Evolutionary conservation across 2,888 invertebrate species (phyloP).

Genomic region (Netelia melanura): DNA sequence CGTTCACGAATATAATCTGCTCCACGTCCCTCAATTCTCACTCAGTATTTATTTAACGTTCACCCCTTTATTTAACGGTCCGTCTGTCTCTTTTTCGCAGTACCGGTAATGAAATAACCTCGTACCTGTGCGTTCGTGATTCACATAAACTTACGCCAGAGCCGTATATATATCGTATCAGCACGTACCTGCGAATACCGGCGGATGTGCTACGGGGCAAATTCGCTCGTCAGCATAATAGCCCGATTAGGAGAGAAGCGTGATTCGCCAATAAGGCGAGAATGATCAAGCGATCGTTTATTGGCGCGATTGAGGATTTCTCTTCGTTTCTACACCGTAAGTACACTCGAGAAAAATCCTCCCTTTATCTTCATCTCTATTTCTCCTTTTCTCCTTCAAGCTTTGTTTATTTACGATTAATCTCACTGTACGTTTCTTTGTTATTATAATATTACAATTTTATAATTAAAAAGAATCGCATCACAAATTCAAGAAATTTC

Average conservation of each 20-base stretch:
- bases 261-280: slow-evolving; percentile 32
- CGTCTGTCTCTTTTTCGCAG: slow-evolving; percentile 30
- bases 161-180: slow-evolving; percentile 4
- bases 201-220: slow-evolving; percentile 27
- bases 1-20: background rate
- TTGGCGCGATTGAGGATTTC: slow-evolving; percentile 45
- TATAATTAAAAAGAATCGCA: too few relatives aligned
- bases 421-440: too few relatives aligned
- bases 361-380: background rate
- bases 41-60: background rate
- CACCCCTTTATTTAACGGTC: slow-evolving; percentile 43
- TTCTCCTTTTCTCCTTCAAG: background rate
- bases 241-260: slow-evolving; percentile 13
- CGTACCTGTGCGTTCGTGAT: slow-evolving; percentile 55
- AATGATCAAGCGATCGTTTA: slow-evolving; percentile 40
- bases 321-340: background rate
- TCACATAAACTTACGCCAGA: slow-evolving; percentile 50
- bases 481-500: too few relatives aligned
- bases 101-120: slow-evolving; percentile 38
- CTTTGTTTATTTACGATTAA: too few relatives aligned
- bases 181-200: slow-evolving; percentile 23
- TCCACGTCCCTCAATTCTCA: background rate
- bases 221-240: slow-evolving; percentile 37
- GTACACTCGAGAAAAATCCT: slow-evolving; percentile 13
- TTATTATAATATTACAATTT: too few relatives aligned